Evolutionary conservation across 2,797 vertebrate species (phyloP), one percentile per base, ranked within the genome.

Genomic region (Rhadinocentrus ornatus): DNA sequence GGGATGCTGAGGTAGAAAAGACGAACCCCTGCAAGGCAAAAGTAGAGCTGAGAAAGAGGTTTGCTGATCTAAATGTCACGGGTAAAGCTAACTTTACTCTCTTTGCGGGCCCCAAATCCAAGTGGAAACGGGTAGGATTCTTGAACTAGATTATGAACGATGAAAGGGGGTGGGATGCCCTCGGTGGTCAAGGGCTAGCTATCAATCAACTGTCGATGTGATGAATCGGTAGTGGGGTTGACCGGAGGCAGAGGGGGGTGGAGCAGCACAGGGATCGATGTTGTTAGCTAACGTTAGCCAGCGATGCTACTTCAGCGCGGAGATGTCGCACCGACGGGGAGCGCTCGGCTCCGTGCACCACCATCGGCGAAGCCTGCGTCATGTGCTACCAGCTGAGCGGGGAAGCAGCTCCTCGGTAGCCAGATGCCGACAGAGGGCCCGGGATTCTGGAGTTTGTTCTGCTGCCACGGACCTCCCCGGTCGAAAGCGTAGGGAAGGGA

Each of bases 241-340:
- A 58, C 64, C 71, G 58, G 77, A 75, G 71, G 66, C 63, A 50
- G 71, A 57, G 74, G 80, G 86, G 83, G 88, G 82, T 66, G 90
- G 85, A 81, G 91, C 72, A 69, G 86, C 78, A 27, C 62, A 55
- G 66, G 80, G 86, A 90, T 93, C 91, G 91, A 88, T 92, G 92
- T 88, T 89, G 91, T 88, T 90, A 90, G 90, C 91, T 88, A 58
- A 81, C 68, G 86, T 82, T 91, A 90, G 89, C 88, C 77, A 16
- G 69, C 72, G 84, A 85, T 77, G 88, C 89, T 89, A 85, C 85
- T 78, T 81, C 80, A 80, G 81, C 74, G 72, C 80, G 81, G 82
- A 75, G 88, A 89, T 86, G 85, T 91, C 89, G 90, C 86, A 88
- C 90, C 90, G 84, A 92, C 74, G 69, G 82, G 83, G 83, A 91